A percentile compares a stretch with the other conserved stretches of the same genome.
Evolutionary conservation across 1,140 invertebrate genomes (phyloP).

Genomic region (Armadillidium nasatum): DNA sequence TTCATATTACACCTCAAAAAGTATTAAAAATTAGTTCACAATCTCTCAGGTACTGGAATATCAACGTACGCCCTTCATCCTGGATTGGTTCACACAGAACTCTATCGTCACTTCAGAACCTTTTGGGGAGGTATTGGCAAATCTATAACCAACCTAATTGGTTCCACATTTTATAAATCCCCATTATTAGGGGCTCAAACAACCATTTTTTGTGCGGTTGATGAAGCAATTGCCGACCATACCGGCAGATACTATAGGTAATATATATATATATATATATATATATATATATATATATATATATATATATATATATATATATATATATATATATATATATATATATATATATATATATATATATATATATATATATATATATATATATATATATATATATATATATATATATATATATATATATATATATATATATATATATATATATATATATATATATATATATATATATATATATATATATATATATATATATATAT

Average conservation of each 20-base stretch:
- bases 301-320: conserved; percentile 6
- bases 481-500: conserved; percentile 6
- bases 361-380: conserved; percentile 6
- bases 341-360: neutral
- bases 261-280: neutral
- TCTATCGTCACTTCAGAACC: conserved; percentile 59
- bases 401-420: no score
- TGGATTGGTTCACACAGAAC: conserved; percentile 63
- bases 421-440: neutral
- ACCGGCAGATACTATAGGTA: conserved; percentile 60
- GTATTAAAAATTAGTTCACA: no score
- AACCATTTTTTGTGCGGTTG: conserved; percentile 67
- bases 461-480: conserved; percentile 6
- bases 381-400: no score
- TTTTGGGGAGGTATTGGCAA: neutral
- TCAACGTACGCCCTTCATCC: conserved; percentile 29
- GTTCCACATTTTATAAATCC: conserved; percentile 22
- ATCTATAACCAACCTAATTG: conserved; percentile 19
- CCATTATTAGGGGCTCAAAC: conserved; percentile 67
- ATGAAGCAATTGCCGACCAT: conserved; percentile 60
- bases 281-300: neutral
- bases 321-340: conserved; percentile 6
- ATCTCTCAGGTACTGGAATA: conserved; percentile 50
- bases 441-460: conserved; percentile 6
- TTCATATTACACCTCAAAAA: no score